These are phyloP conservation scores for Drosophila busckii DNA, from an alignment of 1,140 invertebrate genomes.

Conservation along the genomic window DNA sequence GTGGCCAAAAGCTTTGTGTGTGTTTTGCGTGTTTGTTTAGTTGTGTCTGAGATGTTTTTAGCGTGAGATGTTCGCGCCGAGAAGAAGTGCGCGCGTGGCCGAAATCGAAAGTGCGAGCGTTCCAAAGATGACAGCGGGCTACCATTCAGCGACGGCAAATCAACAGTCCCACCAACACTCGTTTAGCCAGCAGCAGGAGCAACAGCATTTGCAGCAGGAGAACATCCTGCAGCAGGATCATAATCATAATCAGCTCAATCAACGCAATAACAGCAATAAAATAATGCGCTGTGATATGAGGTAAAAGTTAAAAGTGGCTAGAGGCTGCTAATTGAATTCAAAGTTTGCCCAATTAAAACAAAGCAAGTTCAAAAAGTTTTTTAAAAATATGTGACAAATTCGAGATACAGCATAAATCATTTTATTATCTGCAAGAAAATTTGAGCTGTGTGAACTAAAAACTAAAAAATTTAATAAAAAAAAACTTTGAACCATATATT, in stretches of 20 bases:
- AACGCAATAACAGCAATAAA: conserved; percentile 27
- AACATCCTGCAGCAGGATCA: conserved; percentile 38
- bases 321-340: no score
- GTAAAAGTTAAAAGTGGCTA: no score
- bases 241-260: conserved; percentile 46
- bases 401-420: no score
- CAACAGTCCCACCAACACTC: conserved; percentile 27
- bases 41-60: conserved; percentile 78
- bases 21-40: conserved; percentile 54
- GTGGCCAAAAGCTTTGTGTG: conserved; percentile 2
- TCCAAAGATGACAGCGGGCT: conserved; percentile 72
- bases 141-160: conserved; percentile 73
- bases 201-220: conserved; percentile 16
- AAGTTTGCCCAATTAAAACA: no score
- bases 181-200: not conserved
- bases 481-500: no score
- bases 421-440: no score
- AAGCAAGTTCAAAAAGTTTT: no score
- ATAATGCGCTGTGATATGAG: conserved; percentile 66
- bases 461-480: no score
- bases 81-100: conserved; percentile 67
- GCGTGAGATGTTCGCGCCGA: conserved; percentile 76
- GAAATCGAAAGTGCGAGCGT: conserved; percentile 54
- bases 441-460: no score
- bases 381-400: no score